Base-by-base conservation (phyloP, 1,140 invertebrate genomes). In the Brevipalpus yothersi region DNA sequence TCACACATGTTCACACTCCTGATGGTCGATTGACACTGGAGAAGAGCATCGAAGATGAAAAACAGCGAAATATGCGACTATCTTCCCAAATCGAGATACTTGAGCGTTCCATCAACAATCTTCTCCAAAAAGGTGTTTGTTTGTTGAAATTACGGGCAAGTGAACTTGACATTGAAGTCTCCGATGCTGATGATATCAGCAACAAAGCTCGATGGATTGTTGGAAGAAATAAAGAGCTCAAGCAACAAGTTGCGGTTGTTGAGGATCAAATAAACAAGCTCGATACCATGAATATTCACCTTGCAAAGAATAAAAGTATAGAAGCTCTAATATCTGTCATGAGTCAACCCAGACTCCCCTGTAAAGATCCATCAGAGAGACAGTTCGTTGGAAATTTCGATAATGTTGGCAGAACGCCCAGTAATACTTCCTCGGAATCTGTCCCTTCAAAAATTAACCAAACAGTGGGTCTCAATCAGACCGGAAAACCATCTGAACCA, bases 171-270 rank as follows among this genome's bases (percentile, higher is more conserved):
- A 90, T 92, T 63, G 80, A 85, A 68, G 79, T 81, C 9, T 81
- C 80, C 4, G 82, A 79, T 59, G 84, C 85, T 0, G 81, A 83
- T 41, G 87, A 92, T 71, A 74, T 93, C 56, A 74, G 92, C 12
- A 79, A 81, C 1, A 87, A 89, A 71, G 70, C 87, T 39, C 91
- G 92, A 71, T 85, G 90, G 71, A 93, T 94, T 64, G 86, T 92
- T 9, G 77, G 85, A 51, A 75, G 83, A 43, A 88, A 93, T 67
- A 91, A 90, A 69, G 86, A 92, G 66, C 71, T 92, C 19, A 86
- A 92, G 73, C 80, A 81, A 49, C 83, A 86, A 71, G 83, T 82
- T 0, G 81, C 80, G 65, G 82, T 82, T 68, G 71, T 92, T 47
- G 83, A 90, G 67, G 76, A 78, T 19, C 82, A 90, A 74, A 86